phyloP scores from a whole-genome alignment of 2,888 invertebrate genomes.

The Loripinus fragilis region DNA sequence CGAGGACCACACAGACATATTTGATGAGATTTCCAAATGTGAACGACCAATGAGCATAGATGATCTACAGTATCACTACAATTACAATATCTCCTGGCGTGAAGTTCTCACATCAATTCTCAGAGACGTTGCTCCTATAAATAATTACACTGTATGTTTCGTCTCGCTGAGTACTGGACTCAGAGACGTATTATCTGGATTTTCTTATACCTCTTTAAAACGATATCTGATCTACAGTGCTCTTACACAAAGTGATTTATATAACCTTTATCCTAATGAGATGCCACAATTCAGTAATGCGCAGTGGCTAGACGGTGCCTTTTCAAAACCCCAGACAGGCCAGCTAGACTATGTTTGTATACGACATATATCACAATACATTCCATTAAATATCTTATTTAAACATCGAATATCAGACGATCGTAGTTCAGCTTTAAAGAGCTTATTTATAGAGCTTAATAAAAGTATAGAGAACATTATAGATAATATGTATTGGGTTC shows the following conservation, averaged over 20 bases:
- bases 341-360: conserved; percentile 34
- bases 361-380: conserved; percentile 34
- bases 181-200: conserved; percentile 43
- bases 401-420: conserved; percentile 24
- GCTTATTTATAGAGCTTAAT: conserved; percentile 43
- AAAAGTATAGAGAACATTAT: conserved; percentile 47
- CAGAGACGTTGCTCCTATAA: conserved; percentile 11
- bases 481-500: conserved; percentile 54
- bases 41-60: conserved; percentile 21
- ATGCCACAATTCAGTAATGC: conserved; percentile 27
- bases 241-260: conserved; percentile 65
- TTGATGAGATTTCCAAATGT: conserved; percentile 37
- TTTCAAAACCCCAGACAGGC: conserved; percentile 22
- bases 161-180: conserved; percentile 38
- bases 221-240: conserved; percentile 66
- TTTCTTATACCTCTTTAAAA: conserved; percentile 50
- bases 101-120: conserved; percentile 28
- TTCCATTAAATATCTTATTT: conserved; percentile 45
- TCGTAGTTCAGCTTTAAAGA: conserved; percentile 29
- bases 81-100: conserved; percentile 54
- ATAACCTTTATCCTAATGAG: conserved; percentile 50
- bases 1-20: conserved; percentile 35
- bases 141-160: conserved; percentile 48
- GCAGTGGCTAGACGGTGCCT: conserved; percentile 39
- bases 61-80: conserved; percentile 44